phyloP scores from a whole-genome alignment of 1,140 invertebrate species.

The Diabrotica undecimpunctata region DNA sequence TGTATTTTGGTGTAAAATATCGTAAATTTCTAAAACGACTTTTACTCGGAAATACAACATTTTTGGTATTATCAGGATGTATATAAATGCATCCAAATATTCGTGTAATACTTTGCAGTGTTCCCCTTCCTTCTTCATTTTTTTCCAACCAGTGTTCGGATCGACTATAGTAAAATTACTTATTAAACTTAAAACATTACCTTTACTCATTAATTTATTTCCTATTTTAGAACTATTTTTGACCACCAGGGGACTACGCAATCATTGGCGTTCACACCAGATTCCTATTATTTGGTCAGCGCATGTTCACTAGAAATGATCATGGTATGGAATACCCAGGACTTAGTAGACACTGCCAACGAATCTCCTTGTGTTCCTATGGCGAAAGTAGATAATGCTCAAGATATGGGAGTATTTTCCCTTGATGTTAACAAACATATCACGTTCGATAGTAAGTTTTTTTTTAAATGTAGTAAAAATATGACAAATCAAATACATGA shows the following conservation, averaged over 20 bases:
- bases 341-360: conserved; percentile 48
- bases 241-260: conserved; percentile 67
- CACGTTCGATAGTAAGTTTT: conserved; percentile 40
- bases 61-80: no score
- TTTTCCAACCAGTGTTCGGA: no score
- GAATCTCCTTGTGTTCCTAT: conserved; percentile 43
- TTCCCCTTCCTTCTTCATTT: no score
- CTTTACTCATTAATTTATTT: background rate
- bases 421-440: conserved; percentile 58
- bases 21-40: no score
- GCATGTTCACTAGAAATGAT: conserved; percentile 65
- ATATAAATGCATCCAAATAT: no score
- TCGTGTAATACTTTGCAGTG: no score
- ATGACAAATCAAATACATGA: no score
- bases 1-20: no score
- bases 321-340: conserved; percentile 59
- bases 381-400: conserved; percentile 59
- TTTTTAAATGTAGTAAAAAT: no score
- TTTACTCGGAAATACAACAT: no score
- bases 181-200: no score
- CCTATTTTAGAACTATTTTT: conserved; percentile 54
- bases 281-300: conserved; percentile 63
- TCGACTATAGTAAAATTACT: no score
- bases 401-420: conserved; percentile 70
- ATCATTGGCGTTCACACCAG: conserved; percentile 61